Conservation (phyloP, 1,140 invertebrate genomes). For the Lepidurus packardi region DNA sequence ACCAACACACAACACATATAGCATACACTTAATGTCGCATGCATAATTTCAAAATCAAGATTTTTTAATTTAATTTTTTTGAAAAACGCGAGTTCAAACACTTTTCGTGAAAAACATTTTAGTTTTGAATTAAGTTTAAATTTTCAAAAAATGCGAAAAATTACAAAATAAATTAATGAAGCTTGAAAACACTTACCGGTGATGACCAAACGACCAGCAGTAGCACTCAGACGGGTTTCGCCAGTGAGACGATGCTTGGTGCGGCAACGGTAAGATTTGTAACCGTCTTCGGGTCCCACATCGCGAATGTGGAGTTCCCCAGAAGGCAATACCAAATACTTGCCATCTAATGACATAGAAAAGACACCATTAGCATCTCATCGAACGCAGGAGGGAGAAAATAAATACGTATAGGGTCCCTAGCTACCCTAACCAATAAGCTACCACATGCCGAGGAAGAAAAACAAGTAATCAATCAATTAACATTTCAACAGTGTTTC, state of each 20-base stretch:
- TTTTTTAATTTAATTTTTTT: not conserved
- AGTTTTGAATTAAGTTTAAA: not conserved
- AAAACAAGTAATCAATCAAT: not conserved
- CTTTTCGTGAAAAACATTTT: not conserved
- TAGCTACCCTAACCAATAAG: constrained; percentile 13
- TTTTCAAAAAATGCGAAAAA: constrained; percentile 23
- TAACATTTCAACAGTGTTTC: not conserved
- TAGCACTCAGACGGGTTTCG: constrained; percentile 84
- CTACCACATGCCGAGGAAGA: constrained; percentile 26
- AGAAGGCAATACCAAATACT: constrained; percentile 86
- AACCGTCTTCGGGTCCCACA: constrained; percentile 86
- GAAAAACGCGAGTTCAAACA: not conserved
- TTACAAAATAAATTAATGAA: constrained; percentile 24
- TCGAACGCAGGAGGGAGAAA: constrained; percentile 9
- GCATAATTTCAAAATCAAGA: not conserved
- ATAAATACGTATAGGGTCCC: constrained; percentile 29
- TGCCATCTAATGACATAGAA: constrained; percentile 62
- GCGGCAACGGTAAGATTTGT: constrained; percentile 77
- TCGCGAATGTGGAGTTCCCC: constrained; percentile 89
- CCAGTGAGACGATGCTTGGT: constrained; percentile 89
- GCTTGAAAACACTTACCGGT: constrained; percentile 67
- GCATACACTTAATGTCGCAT: not conserved
- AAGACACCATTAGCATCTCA: constrained; percentile 11
- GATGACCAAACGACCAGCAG: constrained; percentile 87
- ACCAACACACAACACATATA: constrained; percentile 31